Evolutionary conservation across 1,140 invertebrate species (phyloP).

Genomic region (Microvelia longipes): DNA sequence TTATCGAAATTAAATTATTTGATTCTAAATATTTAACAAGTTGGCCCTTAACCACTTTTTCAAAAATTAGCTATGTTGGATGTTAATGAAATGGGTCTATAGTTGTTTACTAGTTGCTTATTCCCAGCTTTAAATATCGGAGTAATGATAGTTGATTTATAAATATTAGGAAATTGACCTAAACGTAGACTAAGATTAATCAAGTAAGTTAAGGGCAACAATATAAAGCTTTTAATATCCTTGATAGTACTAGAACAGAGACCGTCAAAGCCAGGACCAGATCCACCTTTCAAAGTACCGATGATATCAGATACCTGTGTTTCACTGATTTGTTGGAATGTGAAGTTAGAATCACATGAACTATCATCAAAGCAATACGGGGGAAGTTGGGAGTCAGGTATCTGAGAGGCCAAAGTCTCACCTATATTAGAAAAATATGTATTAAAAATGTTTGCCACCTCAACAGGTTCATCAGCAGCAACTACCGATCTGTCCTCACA

Average conservation of each 20-base stretch:
- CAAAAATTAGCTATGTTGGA: neutral
- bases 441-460: neutral
- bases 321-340: neutral
- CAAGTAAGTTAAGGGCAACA: neutral
- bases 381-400: neutral
- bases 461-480: neutral
- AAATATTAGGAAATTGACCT: neutral
- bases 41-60: neutral
- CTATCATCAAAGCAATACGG: neutral
- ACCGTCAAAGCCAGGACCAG: neutral
- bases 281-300: neutral
- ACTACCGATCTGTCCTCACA: neutral
- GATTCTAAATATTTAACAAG: neutral
- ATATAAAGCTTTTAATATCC: neutral
- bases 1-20: neutral
- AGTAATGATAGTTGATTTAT: neutral
- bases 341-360: neutral
- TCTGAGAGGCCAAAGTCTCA: neutral
- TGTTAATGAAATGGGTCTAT: neutral
- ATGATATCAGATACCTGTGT: neutral
- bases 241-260: neutral
- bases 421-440: neutral
- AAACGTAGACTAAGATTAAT: neutral
- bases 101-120: neutral
- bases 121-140: neutral